Base-by-base conservation (phyloP, 2,888 invertebrate species). In the Cabera pusaria region DNA sequence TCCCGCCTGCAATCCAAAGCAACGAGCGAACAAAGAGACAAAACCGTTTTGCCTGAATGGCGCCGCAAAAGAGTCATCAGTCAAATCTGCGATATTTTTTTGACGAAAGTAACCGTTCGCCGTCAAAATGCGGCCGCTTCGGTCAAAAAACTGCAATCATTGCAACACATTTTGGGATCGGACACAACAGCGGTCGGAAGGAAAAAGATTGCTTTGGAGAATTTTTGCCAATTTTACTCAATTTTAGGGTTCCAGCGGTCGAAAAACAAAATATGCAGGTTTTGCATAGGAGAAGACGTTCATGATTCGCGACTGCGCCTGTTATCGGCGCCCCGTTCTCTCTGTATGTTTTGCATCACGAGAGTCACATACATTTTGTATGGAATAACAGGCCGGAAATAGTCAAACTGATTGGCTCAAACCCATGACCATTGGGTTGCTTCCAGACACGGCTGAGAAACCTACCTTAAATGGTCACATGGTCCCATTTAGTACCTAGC, bases 211-310 rank as follows among this genome's bases (percentile, higher is more conserved):
- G 66, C 59, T 55, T 46, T 44, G 47, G 23, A 52, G 57, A n/a
- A 62, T 71, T 79, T 78, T 73, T 63, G 66, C 61, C 47, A 52
- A 64, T 62, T 62, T 61, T 72, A 55, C 64, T 59, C 11, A 18
- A 12, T 26, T 27, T 39, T 32, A 14, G 39, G 21, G 39, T 22
- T 27, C 27, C 17, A 14, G 14, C 14, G 14, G 14, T 14, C 7
- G 21, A 16, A n/a, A n/a, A n/a, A n/a, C n/a, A n/a, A n/a, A n/a
- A n/a, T n/a, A n/a, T n/a, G n/a, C n/a, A n/a, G n/a, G n/a, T n/a
- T n/a, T n/a, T n/a, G n/a, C n/a, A n/a, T n/a, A n/a, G n/a, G n/a
- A n/a, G n/a, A n/a, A n/a, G n/a, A n/a, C n/a, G n/a, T n/a, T n/a
- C n/a, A n/a, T n/a, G n/a, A n/a, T n/a, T n/a, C n/a, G n/a, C n/a